Conservation (phyloP, 2,888 invertebrate species). For the Cheilosia vernalis region DNA sequence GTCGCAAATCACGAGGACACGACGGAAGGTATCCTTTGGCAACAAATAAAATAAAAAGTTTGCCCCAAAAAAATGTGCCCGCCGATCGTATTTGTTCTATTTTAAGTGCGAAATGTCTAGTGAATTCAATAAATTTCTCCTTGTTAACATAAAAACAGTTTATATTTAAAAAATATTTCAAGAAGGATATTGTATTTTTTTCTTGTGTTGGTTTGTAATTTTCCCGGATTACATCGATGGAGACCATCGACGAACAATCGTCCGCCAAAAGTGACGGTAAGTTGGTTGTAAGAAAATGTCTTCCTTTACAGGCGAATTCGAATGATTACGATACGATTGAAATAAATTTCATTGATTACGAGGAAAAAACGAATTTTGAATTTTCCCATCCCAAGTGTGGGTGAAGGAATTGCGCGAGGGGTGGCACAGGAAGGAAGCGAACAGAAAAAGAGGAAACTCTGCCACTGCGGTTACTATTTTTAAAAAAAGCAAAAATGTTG, state of each 20-base stretch:
- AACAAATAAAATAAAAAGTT: not conserved
- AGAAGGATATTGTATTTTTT: not conserved
- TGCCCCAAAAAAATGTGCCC: constrained; percentile 8
- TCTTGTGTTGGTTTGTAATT: constrained; percentile 1
- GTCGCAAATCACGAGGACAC: constrained; percentile 37
- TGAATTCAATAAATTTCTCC: constrained; percentile 56
- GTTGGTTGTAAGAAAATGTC: constrained; percentile 22
- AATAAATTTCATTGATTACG: constrained; percentile 32
- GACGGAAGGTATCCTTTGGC: constrained; percentile 12
- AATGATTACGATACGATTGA: constrained; percentile 9
- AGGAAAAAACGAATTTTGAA: not conserved
- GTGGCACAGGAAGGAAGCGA: constrained; percentile 31
- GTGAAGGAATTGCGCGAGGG: constrained; percentile 23
- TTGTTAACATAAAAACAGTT: constrained; percentile 43
- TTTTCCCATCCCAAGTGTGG: constrained; percentile 24
- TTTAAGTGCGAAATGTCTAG: constrained; percentile 51
- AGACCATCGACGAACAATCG: constrained; percentile 70
- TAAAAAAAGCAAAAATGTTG: constrained; percentile 10
- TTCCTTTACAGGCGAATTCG: not conserved
- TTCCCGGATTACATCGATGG: constrained; percentile 52
- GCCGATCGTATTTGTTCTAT: constrained; percentile 18
- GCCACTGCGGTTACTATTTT: constrained; percentile 49
- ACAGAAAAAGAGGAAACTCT: constrained; percentile 16
- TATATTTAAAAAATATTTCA: constrained; percentile 21
- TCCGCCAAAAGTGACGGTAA: constrained; percentile 70